Evolutionary conservation across 2,797 vertebrate species (phyloP).

Genomic region (Austrolebias charrua): DNA sequence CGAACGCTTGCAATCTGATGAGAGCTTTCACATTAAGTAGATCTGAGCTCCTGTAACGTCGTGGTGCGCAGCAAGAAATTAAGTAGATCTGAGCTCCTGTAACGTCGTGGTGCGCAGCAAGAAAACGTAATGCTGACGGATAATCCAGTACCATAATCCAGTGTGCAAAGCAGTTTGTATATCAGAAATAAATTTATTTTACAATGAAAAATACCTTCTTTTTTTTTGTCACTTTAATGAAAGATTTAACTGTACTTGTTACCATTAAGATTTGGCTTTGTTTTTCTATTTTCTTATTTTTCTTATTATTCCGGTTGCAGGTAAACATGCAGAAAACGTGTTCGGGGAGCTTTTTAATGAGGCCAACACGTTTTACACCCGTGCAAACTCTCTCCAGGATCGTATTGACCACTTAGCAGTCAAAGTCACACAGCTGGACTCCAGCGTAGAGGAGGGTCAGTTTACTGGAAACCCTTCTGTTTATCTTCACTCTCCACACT

Average conservation of each 20-base stretch:
- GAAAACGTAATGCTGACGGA: constrained; percentile 3
- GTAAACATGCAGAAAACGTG: constrained; percentile 90
- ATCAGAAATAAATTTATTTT: background rate
- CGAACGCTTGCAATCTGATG: constrained; percentile 39
- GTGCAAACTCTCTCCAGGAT: constrained; percentile 89
- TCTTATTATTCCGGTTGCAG: constrained; percentile 59
- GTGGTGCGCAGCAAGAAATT: background rate
- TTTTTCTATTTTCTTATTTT: background rate
- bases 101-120: background rate
- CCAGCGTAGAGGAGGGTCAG: constrained; percentile 90
- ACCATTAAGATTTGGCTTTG: no score
- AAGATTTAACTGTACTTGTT: background rate
- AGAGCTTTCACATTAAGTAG: constrained; percentile 46
- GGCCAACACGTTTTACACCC: constrained; percentile 87
- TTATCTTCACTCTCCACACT: background rate
- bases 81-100: constrained; percentile 25
- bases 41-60: constrained; percentile 25
- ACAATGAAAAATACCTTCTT: background rate
- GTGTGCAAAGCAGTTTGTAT: background rate
- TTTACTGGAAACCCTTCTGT: constrained; percentile 8
- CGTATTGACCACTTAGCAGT: constrained; percentile 87
- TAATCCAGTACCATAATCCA: constrained; percentile 33
- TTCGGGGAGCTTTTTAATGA: constrained; percentile 91
- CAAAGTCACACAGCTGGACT: constrained; percentile 91
- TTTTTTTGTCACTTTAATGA: background rate